A percentile compares a stretch with the other conserved stretches of the same genome.
Evolutionary conservation across 1,140 invertebrate genomes (phyloP).

Genomic region (Physella acuta): DNA sequence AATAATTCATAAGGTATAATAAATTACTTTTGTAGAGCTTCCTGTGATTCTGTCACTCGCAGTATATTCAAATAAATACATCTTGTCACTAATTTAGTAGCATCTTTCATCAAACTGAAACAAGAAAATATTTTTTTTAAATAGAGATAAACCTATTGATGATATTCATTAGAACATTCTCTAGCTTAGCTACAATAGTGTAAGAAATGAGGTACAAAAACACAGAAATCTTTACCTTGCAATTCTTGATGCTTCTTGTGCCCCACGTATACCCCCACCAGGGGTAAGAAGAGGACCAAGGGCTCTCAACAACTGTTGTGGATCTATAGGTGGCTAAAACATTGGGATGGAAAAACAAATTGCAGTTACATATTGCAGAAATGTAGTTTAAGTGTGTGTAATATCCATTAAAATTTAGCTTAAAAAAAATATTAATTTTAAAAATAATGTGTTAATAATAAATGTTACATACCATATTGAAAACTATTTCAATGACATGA

Average conservation of each 20-base stretch:
- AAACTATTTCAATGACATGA: too few species aligned
- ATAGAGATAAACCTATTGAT: too few species aligned
- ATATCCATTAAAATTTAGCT: too few species aligned
- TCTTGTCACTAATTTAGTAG: conserved; percentile 91
- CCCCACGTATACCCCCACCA: conserved; percentile 82
- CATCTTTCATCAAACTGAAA: conserved; percentile 91
- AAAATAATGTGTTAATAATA: too few species aligned
- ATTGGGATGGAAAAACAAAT: background rate
- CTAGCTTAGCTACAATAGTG: too few species aligned
- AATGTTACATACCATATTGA: too few species aligned
- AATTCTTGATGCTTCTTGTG: conserved; percentile 79
- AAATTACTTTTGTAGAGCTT: conserved; percentile 77
- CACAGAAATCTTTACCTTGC: conserved; percentile 69
- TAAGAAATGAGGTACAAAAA: too few species aligned
- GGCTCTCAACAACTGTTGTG: conserved; percentile 81
- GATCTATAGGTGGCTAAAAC: conserved; percentile 81
- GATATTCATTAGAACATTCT: too few species aligned
- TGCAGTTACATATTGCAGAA: too few species aligned
- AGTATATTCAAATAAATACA: conserved; percentile 93
- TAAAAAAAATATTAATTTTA: too few species aligned
- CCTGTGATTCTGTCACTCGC: conserved; percentile 76
- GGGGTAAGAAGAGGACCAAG: conserved; percentile 78
- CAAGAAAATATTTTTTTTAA: conserved; percentile 38
- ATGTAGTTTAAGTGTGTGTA: too few species aligned
- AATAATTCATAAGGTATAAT: background rate